phyloP scores from a whole-genome alignment of 2,888 invertebrate genomes.

The Orchesella flavescens region DNA sequence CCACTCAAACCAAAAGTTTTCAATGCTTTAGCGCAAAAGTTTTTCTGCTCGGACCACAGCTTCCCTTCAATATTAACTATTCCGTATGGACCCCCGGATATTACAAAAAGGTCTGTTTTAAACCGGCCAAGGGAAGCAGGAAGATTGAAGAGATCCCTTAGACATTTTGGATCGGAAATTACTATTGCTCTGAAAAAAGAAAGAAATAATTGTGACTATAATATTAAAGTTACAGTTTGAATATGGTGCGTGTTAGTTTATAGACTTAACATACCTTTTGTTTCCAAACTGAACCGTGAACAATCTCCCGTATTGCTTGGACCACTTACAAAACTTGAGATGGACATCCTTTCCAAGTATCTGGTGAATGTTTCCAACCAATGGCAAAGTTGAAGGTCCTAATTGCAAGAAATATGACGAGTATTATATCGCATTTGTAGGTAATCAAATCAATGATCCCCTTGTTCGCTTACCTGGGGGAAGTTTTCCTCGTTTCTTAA shows the following conservation, averaged over 20 bases:
- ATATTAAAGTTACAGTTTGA: no score
- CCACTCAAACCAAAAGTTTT: background rate
- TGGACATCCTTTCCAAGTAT: background rate
- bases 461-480: no score
- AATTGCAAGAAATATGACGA: background rate
- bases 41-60: background rate
- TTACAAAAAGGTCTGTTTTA: background rate
- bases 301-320: background rate
- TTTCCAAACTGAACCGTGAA: constrained; percentile 10
- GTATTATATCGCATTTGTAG: no score
- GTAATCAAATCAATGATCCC: no score
- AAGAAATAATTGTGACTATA: no score
- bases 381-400: constrained; percentile 5
- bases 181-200: background rate
- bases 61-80: constrained; percentile 16
- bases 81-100: constrained; percentile 1
- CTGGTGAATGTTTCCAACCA: constrained; percentile 13
- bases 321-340: constrained; percentile 9
- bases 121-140: constrained; percentile 9
- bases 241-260: no score
- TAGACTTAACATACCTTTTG: no score
- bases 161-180: background rate
- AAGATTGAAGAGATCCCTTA: background rate
- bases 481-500: no score
- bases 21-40: background rate